Evolutionary conservation across 2,113 vertebrate species (phyloP), one percentile per base, ranked within the genome.

Genomic region (Mixornis gularis): DNA sequence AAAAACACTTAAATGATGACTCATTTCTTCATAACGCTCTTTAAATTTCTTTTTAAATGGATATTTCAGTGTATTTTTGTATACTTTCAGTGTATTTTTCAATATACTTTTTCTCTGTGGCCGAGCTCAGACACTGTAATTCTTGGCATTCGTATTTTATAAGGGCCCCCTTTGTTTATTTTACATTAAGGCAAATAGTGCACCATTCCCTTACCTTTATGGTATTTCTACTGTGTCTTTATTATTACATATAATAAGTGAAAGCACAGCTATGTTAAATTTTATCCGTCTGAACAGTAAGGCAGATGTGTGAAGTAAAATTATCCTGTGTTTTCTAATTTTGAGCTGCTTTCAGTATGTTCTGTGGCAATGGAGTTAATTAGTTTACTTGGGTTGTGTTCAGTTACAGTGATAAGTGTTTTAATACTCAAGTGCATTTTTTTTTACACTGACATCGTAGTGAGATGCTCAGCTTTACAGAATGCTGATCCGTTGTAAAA

Each of bases 351-450:
- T 84, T 87, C 87, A 76, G n/a, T 85, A 68, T 88, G 63, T 94
- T 95, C 83, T 92, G 62, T 96, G 74, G 78, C 91, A 94, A 49
- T 76, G 65, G 77, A 96, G 66, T 96, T 80, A 95, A 84, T 93
- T 92, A 8, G 32, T 81, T 87, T 82, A 55, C 55, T 84, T 86
- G 84, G 74, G 78, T 52, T 88, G 12, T 80, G 70, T 83, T 96
- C 88, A 60, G 81, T 93, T 73, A 48, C 65, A 95, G 92, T 84
- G 81, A 91, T 38, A 68, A 92, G 79, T 30, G 13, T 94, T 96
- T 95, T 88, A 94, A 95, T 94, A 79, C 81, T 93, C 27, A 1
- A 63, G 25, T 18, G 9, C 34, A 17, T 83, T 94, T 94, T 93
- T 89, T 89, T 87, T 84, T 94, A 79, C 80, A 59, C 62, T 79